Conservation (phyloP, 2,113 vertebrate species). For the Urocynchramus pylzowi region DNA sequence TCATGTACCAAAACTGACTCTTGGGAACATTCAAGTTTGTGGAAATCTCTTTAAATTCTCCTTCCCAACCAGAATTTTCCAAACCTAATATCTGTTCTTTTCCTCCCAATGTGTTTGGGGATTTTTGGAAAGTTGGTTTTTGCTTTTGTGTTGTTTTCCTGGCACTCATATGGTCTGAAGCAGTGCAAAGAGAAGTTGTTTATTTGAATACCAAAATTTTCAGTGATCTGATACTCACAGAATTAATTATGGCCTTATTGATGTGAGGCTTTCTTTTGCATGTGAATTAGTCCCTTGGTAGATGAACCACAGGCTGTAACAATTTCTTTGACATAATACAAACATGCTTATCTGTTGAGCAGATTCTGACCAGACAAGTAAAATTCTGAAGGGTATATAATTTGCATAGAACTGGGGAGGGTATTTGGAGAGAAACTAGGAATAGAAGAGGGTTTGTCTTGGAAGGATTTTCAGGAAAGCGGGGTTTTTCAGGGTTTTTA, state of each 20-base stretch:
- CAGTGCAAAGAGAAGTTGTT: background rate
- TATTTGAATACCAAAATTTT: background rate
- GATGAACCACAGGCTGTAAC: background rate
- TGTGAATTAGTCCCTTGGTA: background rate
- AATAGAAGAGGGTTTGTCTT: background rate
- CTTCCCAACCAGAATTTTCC: background rate
- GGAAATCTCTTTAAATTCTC: background rate
- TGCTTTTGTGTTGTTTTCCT: background rate
- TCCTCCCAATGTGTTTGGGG: background rate
- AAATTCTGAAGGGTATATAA: background rate
- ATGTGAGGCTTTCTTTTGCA: background rate
- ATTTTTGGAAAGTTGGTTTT: background rate
- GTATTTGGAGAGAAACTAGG: background rate
- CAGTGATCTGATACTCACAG: background rate
- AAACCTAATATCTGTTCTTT: background rate
- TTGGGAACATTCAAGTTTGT: background rate
- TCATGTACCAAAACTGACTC: background rate
- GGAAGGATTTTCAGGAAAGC: background rate
- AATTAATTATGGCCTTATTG: background rate
- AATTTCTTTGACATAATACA: background rate
- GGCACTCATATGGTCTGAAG: background rate
- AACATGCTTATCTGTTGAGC: accelerated
- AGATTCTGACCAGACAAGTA: background rate
- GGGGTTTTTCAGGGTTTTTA: background rate
- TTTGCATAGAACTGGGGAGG: background rate